Base-by-base conservation (phyloP, 2,113 vertebrate genomes). In the Brachyistius frenatus region DNA sequence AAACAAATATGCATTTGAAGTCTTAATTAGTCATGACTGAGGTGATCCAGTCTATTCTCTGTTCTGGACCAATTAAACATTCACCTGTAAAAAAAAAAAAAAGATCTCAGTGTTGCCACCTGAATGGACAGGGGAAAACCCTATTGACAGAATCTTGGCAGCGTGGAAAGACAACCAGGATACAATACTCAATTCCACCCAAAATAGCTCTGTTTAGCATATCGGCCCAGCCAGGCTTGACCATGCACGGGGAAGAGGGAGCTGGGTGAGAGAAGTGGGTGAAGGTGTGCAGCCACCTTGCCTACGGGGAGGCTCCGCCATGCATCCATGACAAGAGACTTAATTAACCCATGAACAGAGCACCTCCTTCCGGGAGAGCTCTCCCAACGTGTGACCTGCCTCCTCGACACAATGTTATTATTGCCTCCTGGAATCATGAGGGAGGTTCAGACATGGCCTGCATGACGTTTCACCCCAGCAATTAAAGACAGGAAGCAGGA, bases 401-500 rank as follows among this genome's bases (percentile, higher is more conserved):
- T 53, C 75, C 70, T 44, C 36, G 1, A n/a, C 71, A 35, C 13
- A 2, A 62, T 82, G 71, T 88, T 73, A 88, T 93, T 87, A 90
- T 37, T 33, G 56, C 31, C 62, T 74, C 69, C 69, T 79, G 65
- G 44, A 72, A 47, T 44, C 47, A 67, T 0, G 6, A 46, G 50
- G 72, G 61, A 69, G 75, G 66, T 61, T 71, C 6, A 7, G 36
- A 56, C 69, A 75, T 23, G 41, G 35, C 71, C 70, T 10, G 46
- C 62, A 79, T 62, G 60, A 84, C 36, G 76, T 66, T 55, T 44
- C 47, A 83, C 58, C 70, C 78, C 50, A 46, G 56, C 80, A 84
- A 85, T 91, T 82, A 89, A 60, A 71, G 32, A 81, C 70, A 86
- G 62, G 78, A 87, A 81, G 44, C 30, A 30, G 64, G 13, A 62